phyloP scores from a whole-genome alignment of 2,888 invertebrate genomes.

The Villa cingulata region DNA sequence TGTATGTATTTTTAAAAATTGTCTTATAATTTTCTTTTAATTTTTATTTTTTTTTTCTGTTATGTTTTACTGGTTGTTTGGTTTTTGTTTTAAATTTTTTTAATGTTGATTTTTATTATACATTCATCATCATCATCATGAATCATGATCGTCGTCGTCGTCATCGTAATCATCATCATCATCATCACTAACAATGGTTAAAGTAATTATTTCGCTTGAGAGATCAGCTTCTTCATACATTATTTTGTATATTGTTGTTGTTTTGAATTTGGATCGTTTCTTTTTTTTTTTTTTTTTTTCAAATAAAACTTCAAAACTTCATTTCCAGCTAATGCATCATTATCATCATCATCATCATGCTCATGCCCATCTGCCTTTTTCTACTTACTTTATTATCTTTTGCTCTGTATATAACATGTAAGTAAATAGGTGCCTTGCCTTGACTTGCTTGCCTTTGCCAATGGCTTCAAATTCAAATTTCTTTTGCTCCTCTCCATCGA shows the following conservation, averaged over 20 bases:
- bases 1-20: too few relatives aligned
- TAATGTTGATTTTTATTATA: not conserved
- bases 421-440: too few relatives aligned
- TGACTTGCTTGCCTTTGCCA: too few relatives aligned
- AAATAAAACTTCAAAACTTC: not conserved
- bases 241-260: slow-evolving; percentile 1
- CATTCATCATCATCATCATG: not conserved
- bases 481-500: too few relatives aligned
- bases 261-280: too few relatives aligned
- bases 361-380: not conserved
- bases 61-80: too few relatives aligned
- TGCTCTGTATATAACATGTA: too few relatives aligned
- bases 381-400: not conserved
- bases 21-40: not conserved
- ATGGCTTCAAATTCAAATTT: too few relatives aligned
- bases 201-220: slow-evolving; percentile 7
- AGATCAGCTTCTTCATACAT: slow-evolving; percentile 1
- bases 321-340: not conserved
- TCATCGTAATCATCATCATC: too few relatives aligned
- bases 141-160: too few relatives aligned
- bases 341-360: not conserved
- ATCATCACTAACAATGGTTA: slow-evolving; percentile 3
- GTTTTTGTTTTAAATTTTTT: too few relatives aligned
- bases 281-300: not conserved
- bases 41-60: too few relatives aligned